phyloP scores from a whole-genome alignment of 1,140 invertebrate genomes.

The Mamestra configurata region DNA sequence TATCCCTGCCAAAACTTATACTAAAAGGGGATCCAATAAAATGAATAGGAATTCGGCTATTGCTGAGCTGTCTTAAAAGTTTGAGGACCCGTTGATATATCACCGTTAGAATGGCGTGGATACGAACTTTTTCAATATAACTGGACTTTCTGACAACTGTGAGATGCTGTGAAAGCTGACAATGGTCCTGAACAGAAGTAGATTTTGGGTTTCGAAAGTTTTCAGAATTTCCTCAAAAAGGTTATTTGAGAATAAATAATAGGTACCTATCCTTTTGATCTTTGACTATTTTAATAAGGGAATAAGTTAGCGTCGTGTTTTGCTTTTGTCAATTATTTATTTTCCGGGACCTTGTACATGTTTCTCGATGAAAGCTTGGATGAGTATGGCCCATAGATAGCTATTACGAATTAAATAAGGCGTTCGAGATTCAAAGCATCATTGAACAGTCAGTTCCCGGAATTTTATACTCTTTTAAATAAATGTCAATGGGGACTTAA shows the following conservation, averaged over 20 bases:
- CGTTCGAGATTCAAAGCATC: too few species aligned
- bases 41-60: conserved; percentile 44
- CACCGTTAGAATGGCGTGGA: not conserved
- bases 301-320: too few species aligned
- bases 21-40: conserved; percentile 27
- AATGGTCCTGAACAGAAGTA: conserved; percentile 12
- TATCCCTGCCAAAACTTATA: not conserved
- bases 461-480: too few species aligned
- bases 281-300: too few species aligned
- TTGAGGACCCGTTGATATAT: conserved; percentile 41
- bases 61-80: conserved; percentile 41
- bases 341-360: too few species aligned
- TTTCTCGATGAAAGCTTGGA: too few species aligned
- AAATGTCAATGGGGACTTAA: too few species aligned
- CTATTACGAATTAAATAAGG: too few species aligned
- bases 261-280: too few species aligned
- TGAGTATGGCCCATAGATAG: too few species aligned
- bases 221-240: not conserved
- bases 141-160: conserved; percentile 35
- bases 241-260: not conserved
- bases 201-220: not conserved
- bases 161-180: conserved; percentile 19
- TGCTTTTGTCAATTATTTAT: too few species aligned
- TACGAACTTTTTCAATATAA: conserved; percentile 47
- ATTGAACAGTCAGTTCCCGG: too few species aligned